A percentile compares a stretch with the other conserved stretches of the same genome.
Evolutionary conservation across 35 echinoderm and acorn worm genomes (phyloP).

Genomic region (Amphiura filiformis): DNA sequence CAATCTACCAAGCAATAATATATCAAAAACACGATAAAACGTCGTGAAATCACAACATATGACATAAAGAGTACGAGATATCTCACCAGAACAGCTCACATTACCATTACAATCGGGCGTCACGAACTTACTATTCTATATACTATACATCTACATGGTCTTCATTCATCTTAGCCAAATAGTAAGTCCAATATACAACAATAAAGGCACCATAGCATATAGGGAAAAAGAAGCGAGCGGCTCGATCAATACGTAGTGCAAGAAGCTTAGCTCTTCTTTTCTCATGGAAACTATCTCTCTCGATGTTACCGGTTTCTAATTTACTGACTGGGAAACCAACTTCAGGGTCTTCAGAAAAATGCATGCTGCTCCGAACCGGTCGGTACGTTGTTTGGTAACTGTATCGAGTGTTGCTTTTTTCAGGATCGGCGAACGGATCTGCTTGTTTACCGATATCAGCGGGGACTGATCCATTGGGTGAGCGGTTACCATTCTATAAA

Average conservation of each 20-base stretch:
- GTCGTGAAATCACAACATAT: too few species aligned
- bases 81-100: too few species aligned
- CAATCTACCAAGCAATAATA: too few species aligned
- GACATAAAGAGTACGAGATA: too few species aligned
- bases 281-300: not conserved
- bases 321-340: conserved; percentile 6
- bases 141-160: too few species aligned
- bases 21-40: too few species aligned
- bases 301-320: conserved; percentile 11
- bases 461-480: not conserved
- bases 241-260: conserved; percentile 68
- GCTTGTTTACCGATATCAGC: not conserved
- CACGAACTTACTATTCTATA: too few species aligned
- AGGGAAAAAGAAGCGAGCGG: conserved; percentile 65
- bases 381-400: conserved; percentile 73
- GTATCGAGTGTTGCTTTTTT: conserved; percentile 38
- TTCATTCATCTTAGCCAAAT: too few species aligned
- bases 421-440: not conserved
- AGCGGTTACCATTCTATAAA: not conserved
- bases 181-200: conserved; percentile 61
- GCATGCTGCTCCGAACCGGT: conserved; percentile 40
- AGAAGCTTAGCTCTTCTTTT: conserved; percentile 52
- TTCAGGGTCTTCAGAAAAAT: conserved; percentile 7
- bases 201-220: conserved; percentile 27
- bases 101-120: too few species aligned